Base-by-base conservation (phyloP, 2,797 vertebrate genomes). In the Nannoperca australis region DNA sequence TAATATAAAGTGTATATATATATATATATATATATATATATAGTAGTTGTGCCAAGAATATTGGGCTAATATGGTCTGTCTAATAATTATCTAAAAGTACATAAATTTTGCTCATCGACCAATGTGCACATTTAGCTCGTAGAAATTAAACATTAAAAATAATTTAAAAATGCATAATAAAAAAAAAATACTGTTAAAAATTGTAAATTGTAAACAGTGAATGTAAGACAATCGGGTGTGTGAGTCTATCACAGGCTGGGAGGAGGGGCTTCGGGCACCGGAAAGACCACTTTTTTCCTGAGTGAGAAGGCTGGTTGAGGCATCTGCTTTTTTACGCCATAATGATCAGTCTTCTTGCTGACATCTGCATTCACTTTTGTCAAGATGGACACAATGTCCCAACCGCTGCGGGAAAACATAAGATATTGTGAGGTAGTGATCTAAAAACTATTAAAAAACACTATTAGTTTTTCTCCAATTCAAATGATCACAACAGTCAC, bases 331-430 rank as follows among this genome's bases (percentile, higher is more conserved):
- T 0, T 91, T 2, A 0, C 0, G 4, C 81, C 78, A 0, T 0
- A 0, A 0, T 0, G 0, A 62, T 87, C 88, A 0, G 61, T 82
- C 81, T 78, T 94, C 65, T 10, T 70, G 78, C 97, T 94, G 47
- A 98, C 97, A 18, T 97, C 96, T 6, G 87, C 60, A 53, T 98
- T 98, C 84, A 99, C 97, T 72, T 94, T 86, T 2, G 97, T 97
- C 82, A 98, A 93, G 85, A 98, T 97, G 0, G 96, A 93, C 81
- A 97, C 70, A 63, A 98, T 95, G 85, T 98, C 97, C 70, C 34
- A 32, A 14, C 76, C 36, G 3, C 97, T 99, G 86, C n/a, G 83
- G 22, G 73, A 54, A 70, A 83, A 70, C 4, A 55, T 71, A 85
- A 66, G 2, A 68, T 30, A 47, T 1, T 24, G 17, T 68, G 2